Conservation (phyloP, 2,113 vertebrate species). For the Fulmarus glacialis region DNA sequence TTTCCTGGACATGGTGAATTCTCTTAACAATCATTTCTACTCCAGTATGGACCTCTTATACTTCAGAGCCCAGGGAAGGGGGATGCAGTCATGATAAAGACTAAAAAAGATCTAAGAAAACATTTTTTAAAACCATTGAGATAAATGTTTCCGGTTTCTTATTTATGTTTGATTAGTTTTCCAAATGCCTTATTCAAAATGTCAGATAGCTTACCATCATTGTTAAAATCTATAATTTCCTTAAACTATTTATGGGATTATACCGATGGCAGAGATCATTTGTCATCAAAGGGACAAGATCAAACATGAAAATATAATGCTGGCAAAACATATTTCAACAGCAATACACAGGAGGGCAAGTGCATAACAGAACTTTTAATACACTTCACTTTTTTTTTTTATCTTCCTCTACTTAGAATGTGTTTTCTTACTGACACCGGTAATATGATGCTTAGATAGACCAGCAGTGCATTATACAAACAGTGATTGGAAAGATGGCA, state of each 20-base stretch:
- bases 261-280: background rate
- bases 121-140: background rate
- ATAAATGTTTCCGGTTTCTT: background rate
- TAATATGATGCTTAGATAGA: background rate
- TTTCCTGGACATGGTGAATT: background rate
- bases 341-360: background rate
- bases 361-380: background rate
- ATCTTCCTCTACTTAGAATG: background rate
- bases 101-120: background rate
- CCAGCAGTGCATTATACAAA: background rate
- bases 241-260: background rate
- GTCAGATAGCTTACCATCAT: fast-evolving
- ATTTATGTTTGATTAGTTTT: background rate
- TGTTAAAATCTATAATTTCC: background rate
- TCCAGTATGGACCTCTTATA: background rate
- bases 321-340: background rate
- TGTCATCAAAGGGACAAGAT: background rate
- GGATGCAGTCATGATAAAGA: background rate
- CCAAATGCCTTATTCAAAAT: background rate
- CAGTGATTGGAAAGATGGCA: background rate
- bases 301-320: background rate
- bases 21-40: background rate
- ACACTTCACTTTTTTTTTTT: background rate
- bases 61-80: background rate
- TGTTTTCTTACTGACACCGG: background rate